These are phyloP conservation scores for Neotragus moschatus DNA, from an alignment of 2,113 vertebrate genomes.

Conservation along the genomic window DNA sequence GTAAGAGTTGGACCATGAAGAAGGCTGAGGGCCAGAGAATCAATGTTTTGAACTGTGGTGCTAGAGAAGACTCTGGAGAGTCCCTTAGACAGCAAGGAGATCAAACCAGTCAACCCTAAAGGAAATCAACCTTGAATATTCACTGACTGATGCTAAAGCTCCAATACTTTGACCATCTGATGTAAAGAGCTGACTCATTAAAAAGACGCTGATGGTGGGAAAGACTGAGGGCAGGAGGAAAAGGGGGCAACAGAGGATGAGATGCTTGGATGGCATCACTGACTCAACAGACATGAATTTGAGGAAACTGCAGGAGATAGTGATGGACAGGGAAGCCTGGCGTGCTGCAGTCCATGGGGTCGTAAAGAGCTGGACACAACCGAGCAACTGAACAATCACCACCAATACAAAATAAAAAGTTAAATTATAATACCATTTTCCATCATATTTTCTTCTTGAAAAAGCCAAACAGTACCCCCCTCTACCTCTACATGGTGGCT, in stretches of 20 bases:
- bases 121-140: not conserved
- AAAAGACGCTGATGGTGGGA: not conserved
- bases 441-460: constrained; percentile 90
- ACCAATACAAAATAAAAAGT: not conserved
- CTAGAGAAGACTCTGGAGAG: not conserved
- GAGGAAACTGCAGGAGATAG: not conserved
- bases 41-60: not conserved
- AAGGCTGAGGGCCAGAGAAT: not conserved
- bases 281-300: not conserved
- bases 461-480: constrained; percentile 91
- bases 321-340: not conserved
- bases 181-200: not conserved
- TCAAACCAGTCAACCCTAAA: not conserved
- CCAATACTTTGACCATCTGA: not conserved
- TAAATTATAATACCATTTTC: not conserved
- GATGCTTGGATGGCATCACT: not conserved
- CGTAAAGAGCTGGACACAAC: not conserved
- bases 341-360: not conserved
- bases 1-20: not conserved
- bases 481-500: constrained; percentile 93
- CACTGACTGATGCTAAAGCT: not conserved
- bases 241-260: not conserved
- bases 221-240: not conserved
- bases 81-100: not conserved
- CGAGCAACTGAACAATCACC: not conserved